Percentiles rank a stretch among this genome's conserved stretches.
phyloP scores from a whole-genome alignment of 1,140 invertebrate species.

The Caenorhabditis inopinata region DNA sequence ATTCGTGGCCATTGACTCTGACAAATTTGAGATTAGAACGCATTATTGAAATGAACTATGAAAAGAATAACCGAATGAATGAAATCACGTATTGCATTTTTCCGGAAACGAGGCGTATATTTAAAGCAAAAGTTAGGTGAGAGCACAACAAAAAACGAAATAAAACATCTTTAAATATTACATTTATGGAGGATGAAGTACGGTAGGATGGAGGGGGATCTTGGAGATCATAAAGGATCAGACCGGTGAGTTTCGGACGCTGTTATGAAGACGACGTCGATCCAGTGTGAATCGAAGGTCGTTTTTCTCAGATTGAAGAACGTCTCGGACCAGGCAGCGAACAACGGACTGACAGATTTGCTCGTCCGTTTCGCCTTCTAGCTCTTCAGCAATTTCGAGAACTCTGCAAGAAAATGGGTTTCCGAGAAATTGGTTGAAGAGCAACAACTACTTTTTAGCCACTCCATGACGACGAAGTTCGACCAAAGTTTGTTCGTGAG shows the following conservation, averaged over 20 bases:
- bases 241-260: conserved; percentile 12
- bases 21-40: too few relatives aligned
- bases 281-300: neutral
- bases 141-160: neutral
- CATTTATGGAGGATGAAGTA: too few relatives aligned
- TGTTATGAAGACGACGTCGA: conserved; percentile 11
- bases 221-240: neutral
- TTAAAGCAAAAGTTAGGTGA: neutral
- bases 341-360: conserved; percentile 2
- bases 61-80: conserved; percentile 7
- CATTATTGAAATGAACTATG: neutral
- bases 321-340: conserved; percentile 16
- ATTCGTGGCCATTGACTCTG: too few relatives aligned
- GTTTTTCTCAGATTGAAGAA: conserved; percentile 9
- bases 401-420: too few relatives aligned
- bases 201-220: neutral
- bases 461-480: too few relatives aligned
- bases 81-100: conserved; percentile 28
- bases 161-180: neutral
- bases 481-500: too few relatives aligned
- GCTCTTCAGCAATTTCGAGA: neutral
- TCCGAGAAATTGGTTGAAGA: too few relatives aligned
- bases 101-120: neutral
- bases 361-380: neutral
- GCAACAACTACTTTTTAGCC: too few relatives aligned